These are phyloP conservation scores for Cuniculus paca DNA, from an alignment of 2,797 vertebrate genomes.

Conservation along the genomic window DNA sequence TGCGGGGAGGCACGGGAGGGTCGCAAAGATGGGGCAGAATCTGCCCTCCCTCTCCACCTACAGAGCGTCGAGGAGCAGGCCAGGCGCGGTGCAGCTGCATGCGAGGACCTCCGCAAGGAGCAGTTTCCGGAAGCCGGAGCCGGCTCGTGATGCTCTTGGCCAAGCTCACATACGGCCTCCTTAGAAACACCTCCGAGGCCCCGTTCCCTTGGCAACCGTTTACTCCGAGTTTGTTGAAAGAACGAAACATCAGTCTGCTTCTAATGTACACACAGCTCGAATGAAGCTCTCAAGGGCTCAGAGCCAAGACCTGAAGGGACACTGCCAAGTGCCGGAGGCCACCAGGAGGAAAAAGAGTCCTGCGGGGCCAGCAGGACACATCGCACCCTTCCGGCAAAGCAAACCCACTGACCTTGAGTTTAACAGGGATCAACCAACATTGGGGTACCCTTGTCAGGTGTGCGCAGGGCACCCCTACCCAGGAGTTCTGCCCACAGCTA, in stretches of 20 bases:
- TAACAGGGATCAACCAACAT: background rate
- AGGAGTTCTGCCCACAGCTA: no score
- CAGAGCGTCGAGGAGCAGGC: background rate
- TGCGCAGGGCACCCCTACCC: background rate
- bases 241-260: background rate
- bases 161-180: background rate
- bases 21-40: background rate
- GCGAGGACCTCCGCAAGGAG: background rate
- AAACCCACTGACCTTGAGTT: background rate
- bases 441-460: background rate
- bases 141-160: background rate
- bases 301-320: background rate
- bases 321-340: background rate
- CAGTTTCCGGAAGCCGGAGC: background rate
- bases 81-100: background rate
- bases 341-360: background rate
- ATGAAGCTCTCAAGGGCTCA: background rate
- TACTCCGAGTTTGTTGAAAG: background rate
- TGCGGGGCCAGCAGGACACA: rapidly evolving
- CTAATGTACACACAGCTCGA: background rate
- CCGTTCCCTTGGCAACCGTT: background rate
- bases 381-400: background rate
- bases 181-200: background rate
- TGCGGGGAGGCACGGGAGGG: no score
- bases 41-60: background rate